These are phyloP conservation scores for Butorides virescens DNA, from an alignment of 2,113 vertebrate genomes.

Conservation along the genomic window DNA sequence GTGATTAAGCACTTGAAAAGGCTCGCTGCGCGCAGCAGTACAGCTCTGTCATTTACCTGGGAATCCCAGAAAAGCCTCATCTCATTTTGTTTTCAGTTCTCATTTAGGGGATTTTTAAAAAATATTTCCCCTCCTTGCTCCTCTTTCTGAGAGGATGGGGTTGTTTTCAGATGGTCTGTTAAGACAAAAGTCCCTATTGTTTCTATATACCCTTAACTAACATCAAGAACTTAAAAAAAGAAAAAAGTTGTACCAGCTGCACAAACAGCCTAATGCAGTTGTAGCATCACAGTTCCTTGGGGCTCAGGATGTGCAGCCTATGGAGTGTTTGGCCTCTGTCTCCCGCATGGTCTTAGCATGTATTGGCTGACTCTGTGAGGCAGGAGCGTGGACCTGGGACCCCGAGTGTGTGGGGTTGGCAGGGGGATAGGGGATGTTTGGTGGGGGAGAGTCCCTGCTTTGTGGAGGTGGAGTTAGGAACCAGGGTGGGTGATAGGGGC, in stretches of 20 bases:
- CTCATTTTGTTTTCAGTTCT: background rate
- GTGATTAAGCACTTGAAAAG: background rate
- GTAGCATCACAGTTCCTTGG: background rate
- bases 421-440: background rate
- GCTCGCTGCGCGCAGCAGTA: background rate
- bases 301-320: background rate
- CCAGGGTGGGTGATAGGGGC: background rate
- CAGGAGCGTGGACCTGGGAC: background rate
- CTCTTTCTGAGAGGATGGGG: background rate
- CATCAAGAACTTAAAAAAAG: background rate
- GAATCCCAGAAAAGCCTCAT: constrained; percentile 14
- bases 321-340: background rate
- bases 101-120: background rate
- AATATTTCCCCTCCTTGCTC: background rate
- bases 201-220: background rate
- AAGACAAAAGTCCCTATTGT: background rate
- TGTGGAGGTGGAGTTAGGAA: background rate
- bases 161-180: background rate
- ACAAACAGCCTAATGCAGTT: background rate
- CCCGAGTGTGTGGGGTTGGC: background rate
- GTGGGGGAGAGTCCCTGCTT: background rate
- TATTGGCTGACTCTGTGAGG: rapidly evolving
- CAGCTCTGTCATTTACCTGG: constrained; percentile 5
- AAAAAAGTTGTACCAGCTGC: background rate
- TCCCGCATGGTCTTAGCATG: background rate